A percentile compares a stretch with the other conserved stretches of the same genome.
Evolutionary conservation across 1,140 invertebrate species (phyloP).

Genomic region (Onthophagus taurus): DNA sequence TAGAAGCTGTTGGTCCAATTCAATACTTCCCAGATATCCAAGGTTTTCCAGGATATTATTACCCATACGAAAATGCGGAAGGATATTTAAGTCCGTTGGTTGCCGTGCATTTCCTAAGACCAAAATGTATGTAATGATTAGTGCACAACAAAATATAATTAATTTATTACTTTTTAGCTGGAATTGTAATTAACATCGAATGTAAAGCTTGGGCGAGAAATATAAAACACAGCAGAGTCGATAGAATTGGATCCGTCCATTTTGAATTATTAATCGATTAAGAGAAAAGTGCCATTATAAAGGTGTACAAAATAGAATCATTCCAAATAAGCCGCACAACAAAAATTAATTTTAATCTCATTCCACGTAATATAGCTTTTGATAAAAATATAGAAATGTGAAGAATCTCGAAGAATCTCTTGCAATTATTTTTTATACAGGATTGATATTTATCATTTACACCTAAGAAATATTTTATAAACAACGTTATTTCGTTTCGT

Average conservation of each 20-base stretch:
- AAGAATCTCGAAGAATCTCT: too few relatives aligned
- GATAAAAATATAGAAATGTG: too few relatives aligned
- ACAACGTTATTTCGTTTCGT: too few relatives aligned
- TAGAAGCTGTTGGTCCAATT: slow-evolving; percentile 77
- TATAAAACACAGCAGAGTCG: slow-evolving; percentile 75
- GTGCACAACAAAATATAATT: not conserved
- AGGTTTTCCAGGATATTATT: slow-evolving; percentile 75
- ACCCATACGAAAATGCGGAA: slow-evolving; percentile 69
- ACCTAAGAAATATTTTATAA: too few relatives aligned
- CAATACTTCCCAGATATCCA: slow-evolving; percentile 55
- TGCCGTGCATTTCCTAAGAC: slow-evolving; percentile 72
- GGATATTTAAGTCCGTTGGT: slow-evolving; percentile 83
- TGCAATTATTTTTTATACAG: too few relatives aligned
- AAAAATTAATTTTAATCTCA: too few relatives aligned
- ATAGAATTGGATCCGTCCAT: slow-evolving; percentile 84
- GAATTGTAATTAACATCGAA: slow-evolving; percentile 88
- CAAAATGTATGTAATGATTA: slow-evolving; percentile 52
- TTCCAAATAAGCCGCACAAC: too few relatives aligned
- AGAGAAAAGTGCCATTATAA: too few relatives aligned
- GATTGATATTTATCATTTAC: too few relatives aligned
- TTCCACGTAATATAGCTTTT: too few relatives aligned
- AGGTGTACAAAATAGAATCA: too few relatives aligned
- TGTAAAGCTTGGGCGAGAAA: slow-evolving; percentile 94
- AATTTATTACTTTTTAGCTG: slow-evolving; percentile 47
- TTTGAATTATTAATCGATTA: slow-evolving; percentile 93